These are phyloP conservation scores for Nemotelus pantherinus DNA, from an alignment of 2,888 invertebrate species.

Conservation along the genomic window DNA sequence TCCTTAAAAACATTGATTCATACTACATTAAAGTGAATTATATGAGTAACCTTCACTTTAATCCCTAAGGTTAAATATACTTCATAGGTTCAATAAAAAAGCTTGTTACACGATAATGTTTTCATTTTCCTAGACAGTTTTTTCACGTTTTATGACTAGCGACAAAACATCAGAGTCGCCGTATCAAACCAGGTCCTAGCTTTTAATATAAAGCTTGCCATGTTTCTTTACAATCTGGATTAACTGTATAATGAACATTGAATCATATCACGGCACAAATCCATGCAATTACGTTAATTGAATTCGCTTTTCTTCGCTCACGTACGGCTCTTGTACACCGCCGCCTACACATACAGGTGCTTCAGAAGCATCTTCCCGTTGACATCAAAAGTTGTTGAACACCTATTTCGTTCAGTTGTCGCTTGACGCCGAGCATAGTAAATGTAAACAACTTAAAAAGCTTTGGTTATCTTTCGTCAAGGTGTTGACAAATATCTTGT, in stretches of 20 bases:
- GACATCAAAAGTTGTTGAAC: background rate
- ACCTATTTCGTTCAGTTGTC: background rate
- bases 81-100: too few relatives aligned
- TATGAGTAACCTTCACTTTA: too few relatives aligned
- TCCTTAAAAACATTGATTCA: too few relatives aligned
- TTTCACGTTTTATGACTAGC: too few relatives aligned
- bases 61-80: too few relatives aligned
- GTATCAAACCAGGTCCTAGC: too few relatives aligned
- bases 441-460: background rate
- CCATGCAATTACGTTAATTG: slow-evolving; percentile 8
- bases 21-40: too few relatives aligned
- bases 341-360: background rate
- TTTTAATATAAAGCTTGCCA: too few relatives aligned
- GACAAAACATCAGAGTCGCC: too few relatives aligned
- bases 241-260: slow-evolving; percentile 2
- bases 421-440: background rate
- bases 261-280: background rate
- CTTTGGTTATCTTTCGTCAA: background rate
- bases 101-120: too few relatives aligned
- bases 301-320: background rate
- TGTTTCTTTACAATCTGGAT: background rate
- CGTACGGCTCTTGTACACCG: background rate
- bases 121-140: too few relatives aligned
- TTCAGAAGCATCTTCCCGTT: background rate
- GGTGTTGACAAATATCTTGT: slow-evolving; percentile 1